Evolutionary conservation across 2,888 invertebrate species (phyloP).

Genomic region (Nymphalis urticae): DNA sequence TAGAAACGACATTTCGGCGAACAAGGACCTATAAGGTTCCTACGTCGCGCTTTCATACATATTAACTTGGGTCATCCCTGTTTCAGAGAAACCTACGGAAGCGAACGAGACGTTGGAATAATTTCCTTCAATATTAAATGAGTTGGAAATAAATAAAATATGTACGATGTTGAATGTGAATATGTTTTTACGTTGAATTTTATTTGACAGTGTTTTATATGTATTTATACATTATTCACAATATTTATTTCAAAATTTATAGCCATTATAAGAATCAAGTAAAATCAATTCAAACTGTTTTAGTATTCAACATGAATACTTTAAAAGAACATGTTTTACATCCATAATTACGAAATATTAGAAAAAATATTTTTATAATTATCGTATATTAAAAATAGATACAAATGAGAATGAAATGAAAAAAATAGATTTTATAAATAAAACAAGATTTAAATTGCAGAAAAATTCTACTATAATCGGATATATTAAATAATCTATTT

Average conservation of each 20-base stretch:
- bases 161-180: constrained; percentile 2
- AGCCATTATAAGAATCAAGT: no score
- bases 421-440: neutral
- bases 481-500: neutral
- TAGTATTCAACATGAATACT: no score
- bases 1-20: constrained; percentile 60
- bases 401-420: no score
- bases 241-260: no score
- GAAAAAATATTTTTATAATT: no score
- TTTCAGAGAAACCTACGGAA: constrained; percentile 27
- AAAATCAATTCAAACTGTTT: no score
- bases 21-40: constrained; percentile 43
- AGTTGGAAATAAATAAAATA: constrained; percentile 21
- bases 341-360: no score
- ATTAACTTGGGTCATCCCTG: constrained; percentile 59
- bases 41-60: constrained; percentile 65
- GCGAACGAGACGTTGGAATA: constrained; percentile 29
- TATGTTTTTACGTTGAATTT: neutral
- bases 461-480: neutral
- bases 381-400: no score
- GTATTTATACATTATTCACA: no score
- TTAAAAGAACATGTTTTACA: no score
- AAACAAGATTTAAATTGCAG: neutral
- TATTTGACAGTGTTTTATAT: no score
- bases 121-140: constrained; percentile 28